A percentile compares a stretch with the other conserved stretches of the same genome.
These are phyloP conservation scores for Polyommatus iphigenia DNA, from an alignment of 2,888 invertebrate species.

Conservation along the genomic window DNA sequence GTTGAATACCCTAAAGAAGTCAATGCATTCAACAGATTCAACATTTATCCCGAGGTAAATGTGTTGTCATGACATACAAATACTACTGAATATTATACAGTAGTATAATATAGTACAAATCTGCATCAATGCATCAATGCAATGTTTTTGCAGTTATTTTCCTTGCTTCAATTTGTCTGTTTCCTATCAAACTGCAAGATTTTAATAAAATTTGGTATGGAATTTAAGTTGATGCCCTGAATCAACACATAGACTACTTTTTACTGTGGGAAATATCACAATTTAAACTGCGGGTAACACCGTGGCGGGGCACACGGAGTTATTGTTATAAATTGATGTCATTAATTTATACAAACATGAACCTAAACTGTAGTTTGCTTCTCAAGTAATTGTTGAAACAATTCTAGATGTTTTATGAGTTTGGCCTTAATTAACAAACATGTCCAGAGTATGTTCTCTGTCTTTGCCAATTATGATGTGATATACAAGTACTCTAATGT, in stretches of 20 bases:
- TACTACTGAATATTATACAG: background rate
- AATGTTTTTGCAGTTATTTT: constrained; percentile 42
- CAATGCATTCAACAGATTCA: constrained; percentile 90
- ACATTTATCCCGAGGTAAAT: constrained; percentile 89
- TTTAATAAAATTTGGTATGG: too few species aligned
- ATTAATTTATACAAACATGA: background rate
- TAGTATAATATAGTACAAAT: too few species aligned
- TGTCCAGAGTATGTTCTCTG: background rate
- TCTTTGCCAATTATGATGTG: background rate
- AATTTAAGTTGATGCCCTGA: too few species aligned
- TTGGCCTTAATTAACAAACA: background rate
- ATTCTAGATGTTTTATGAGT: background rate
- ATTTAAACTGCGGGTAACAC: too few species aligned
- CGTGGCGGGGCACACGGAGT: background rate
- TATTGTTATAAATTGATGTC: background rate
- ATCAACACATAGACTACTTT: background rate
- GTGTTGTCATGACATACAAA: background rate
- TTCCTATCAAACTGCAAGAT: too few species aligned
- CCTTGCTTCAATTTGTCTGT: background rate
- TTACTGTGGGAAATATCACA: background rate
- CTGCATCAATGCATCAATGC: too few species aligned
- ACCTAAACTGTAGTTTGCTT: background rate
- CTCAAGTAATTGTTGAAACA: background rate
- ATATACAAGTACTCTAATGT: too few species aligned
- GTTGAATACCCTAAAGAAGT: constrained; percentile 91